Evolutionary conservation across 1,140 invertebrate species (phyloP).

Genomic region (Brachionus rubens): DNA sequence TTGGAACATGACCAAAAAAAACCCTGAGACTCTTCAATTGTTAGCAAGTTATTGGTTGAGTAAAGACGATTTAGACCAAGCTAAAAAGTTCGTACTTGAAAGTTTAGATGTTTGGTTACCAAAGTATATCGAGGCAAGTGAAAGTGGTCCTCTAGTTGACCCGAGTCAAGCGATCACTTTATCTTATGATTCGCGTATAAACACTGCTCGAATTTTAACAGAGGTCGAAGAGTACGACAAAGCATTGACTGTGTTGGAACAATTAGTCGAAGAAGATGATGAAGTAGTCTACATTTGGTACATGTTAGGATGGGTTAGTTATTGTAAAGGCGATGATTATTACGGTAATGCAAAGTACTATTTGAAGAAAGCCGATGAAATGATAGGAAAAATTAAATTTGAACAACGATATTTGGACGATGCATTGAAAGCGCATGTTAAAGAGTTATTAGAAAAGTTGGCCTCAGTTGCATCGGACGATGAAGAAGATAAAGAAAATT

Average conservation of each 20-base stretch:
- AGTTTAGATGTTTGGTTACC: slow-evolving; percentile 23
- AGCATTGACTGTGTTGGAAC: slow-evolving; percentile 51
- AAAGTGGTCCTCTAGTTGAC: slow-evolving; percentile 9
- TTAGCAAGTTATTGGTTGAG: slow-evolving; percentile 57
- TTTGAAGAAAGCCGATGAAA: slow-evolving; percentile 55
- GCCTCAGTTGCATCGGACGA: background rate
- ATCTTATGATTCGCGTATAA: slow-evolving; percentile 50
- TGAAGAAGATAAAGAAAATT: slow-evolving; percentile 36
- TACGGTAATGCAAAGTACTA: slow-evolving; percentile 57
- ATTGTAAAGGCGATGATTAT: slow-evolving; percentile 56
- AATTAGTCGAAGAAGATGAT: slow-evolving; percentile 53
- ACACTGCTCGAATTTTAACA: slow-evolving; percentile 55
- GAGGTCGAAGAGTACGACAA: slow-evolving; percentile 58
- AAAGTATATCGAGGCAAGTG: slow-evolving; percentile 17
- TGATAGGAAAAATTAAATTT: slow-evolving; percentile 25
- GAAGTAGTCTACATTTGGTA: slow-evolving; percentile 57
- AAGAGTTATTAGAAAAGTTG: slow-evolving; percentile 27
- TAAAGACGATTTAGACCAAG: slow-evolving; percentile 56
- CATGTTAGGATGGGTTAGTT: slow-evolving; percentile 58
- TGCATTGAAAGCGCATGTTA: background rate
- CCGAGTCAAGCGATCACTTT: slow-evolving; percentile 29
- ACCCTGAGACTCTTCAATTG: slow-evolving; percentile 59
- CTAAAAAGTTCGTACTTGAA: slow-evolving; percentile 6
- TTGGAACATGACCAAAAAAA: slow-evolving; percentile 54
- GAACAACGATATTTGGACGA: slow-evolving; percentile 35